A percentile compares a stretch with the other conserved stretches of the same genome.
These are phyloP conservation scores for Meteorus colon DNA, from an alignment of 2,888 invertebrate species.

Conservation along the genomic window DNA sequence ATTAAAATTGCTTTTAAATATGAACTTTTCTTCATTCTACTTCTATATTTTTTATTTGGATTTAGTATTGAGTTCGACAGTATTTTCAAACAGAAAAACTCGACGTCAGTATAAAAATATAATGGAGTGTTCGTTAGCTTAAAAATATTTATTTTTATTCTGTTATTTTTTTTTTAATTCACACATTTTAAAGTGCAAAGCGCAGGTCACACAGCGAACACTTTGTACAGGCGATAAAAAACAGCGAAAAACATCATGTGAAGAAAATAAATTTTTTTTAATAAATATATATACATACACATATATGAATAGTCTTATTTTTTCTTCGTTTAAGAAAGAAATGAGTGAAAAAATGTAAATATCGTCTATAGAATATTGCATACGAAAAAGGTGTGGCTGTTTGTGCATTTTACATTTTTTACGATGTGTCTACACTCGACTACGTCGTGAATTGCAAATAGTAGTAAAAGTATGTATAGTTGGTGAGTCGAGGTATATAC, in stretches of 20 bases:
- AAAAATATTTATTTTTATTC: background rate
- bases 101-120: too few species aligned
- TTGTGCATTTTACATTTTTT: constrained; percentile 57
- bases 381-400: constrained; percentile 19
- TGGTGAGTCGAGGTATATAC: background rate
- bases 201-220: background rate
- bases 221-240: too few species aligned
- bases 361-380: background rate
- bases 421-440: constrained; percentile 55
- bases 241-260: too few species aligned
- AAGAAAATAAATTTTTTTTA: background rate
- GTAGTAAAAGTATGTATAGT: constrained; percentile 13
- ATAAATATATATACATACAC: background rate
- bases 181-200: too few species aligned
- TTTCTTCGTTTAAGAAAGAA: background rate
- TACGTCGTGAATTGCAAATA: constrained; percentile 54
- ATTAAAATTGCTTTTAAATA: background rate
- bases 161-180: background rate
- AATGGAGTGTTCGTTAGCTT: background rate
- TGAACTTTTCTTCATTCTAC: background rate
- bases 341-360: background rate
- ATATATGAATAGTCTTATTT: background rate
- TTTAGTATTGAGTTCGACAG: too few species aligned
- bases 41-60: background rate
- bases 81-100: too few species aligned